phyloP scores from a whole-genome alignment of 1,140 invertebrate species.

The Centruroides sculpturatus region DNA sequence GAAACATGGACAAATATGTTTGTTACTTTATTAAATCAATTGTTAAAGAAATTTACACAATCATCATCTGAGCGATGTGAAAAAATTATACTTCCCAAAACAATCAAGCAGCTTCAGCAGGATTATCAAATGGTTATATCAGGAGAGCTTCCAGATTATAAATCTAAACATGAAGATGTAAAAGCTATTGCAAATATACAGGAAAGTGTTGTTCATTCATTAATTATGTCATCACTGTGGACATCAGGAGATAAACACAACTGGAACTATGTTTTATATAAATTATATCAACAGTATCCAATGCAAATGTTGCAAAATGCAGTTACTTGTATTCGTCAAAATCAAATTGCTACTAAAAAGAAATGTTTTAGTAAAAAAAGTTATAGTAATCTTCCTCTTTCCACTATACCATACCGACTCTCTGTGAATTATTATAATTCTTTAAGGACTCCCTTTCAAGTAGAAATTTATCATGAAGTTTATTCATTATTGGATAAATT shows the following conservation, averaged over 20 bases:
- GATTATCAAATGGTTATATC: constrained; percentile 16
- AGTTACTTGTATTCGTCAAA: constrained; percentile 38
- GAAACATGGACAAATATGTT: constrained; percentile 13
- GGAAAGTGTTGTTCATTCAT: constrained; percentile 21
- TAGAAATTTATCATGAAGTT: constrained; percentile 3
- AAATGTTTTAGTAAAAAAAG: constrained; percentile 1
- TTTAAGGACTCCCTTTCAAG: constrained; percentile 5
- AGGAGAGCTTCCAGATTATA: constrained; percentile 2
- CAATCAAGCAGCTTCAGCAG: constrained; percentile 10
- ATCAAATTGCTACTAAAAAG: constrained; percentile 36
- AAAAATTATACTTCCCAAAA: constrained; percentile 4
- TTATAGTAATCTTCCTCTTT: constrained; percentile 15
- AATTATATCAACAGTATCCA: constrained; percentile 52
- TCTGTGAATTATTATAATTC: constrained; percentile 9
- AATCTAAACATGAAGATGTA: constrained; percentile 13
- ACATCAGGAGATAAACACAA: constrained; percentile 41
- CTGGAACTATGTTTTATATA: constrained; percentile 48
- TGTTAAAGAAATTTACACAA: constrained; percentile 19
- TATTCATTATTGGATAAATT: neutral
- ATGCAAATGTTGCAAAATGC: constrained; percentile 42
- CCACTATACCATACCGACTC: constrained; percentile 14
- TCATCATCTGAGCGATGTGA: constrained; percentile 4
- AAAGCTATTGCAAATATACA: constrained; percentile 26
- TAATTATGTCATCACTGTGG: constrained; percentile 36
- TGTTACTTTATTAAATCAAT: constrained; percentile 16